These are phyloP conservation scores for Bombus difficillimus DNA, from an alignment of 1,140 invertebrate genomes.

Conservation along the genomic window DNA sequence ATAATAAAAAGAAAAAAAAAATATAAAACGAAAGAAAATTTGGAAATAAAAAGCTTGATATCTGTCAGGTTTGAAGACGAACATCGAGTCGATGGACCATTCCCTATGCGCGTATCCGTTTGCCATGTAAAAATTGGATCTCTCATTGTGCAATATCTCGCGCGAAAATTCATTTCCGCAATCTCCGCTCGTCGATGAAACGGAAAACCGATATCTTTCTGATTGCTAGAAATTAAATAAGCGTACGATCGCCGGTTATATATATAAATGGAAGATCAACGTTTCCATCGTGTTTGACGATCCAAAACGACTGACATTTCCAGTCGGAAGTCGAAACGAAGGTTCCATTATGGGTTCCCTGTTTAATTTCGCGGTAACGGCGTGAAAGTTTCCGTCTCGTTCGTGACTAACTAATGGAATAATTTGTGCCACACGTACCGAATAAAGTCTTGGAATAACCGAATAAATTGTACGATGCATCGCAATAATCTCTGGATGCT, in stretches of 20 bases:
- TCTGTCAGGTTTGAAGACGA: background rate
- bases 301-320: background rate
- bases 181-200: too few species aligned
- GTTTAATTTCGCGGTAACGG: background rate
- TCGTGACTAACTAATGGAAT: background rate
- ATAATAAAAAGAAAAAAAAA: too few species aligned
- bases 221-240: background rate
- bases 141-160: background rate
- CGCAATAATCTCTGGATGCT: too few species aligned
- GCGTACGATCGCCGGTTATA: background rate
- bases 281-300: background rate
- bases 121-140: background rate
- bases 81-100: too few species aligned
- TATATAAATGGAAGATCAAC: background rate
- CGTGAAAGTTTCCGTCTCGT: background rate
- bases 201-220: too few species aligned
- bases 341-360: background rate
- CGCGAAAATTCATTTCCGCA: background rate
- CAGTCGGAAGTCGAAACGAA: background rate
- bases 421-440: too few species aligned
- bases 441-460: too few species aligned
- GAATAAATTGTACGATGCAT: background rate
- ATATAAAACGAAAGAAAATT: background rate
- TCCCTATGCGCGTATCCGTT: background rate
- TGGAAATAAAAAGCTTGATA: background rate